A percentile compares a stretch with the other conserved stretches of the same genome.
Evolutionary conservation across 2,797 vertebrate genomes (phyloP).

Genomic region (Darevskia mixta): DNA sequence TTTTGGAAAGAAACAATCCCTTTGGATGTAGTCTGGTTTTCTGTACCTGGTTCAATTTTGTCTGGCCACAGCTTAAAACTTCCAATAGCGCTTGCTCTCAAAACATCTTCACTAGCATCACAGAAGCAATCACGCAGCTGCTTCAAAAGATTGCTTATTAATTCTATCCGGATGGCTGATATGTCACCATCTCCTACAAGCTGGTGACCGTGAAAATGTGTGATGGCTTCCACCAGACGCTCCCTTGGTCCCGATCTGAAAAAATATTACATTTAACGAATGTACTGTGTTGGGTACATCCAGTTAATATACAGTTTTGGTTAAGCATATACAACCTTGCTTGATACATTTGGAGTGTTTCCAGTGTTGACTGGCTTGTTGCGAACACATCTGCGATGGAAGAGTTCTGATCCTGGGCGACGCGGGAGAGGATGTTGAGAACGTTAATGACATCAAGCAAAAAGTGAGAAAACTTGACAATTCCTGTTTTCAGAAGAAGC

Average conservation of each 20-base stretch:
- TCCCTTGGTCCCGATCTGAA: conserved; percentile 71
- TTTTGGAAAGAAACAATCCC: conserved; percentile 17
- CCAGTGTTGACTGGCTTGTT: conserved; percentile 58
- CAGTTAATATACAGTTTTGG: background rate
- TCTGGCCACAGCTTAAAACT: conserved; percentile 75
- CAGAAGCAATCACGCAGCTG: conserved; percentile 66
- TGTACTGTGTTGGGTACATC: background rate
- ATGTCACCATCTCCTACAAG: conserved; percentile 71
- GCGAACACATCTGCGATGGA: conserved; percentile 71
- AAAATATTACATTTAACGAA: conserved; percentile 16
- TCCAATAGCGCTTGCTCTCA: conserved; percentile 68
- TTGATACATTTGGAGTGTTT: conserved; percentile 71
- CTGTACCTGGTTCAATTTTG: conserved; percentile 70
- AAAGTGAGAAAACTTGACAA: conserved; percentile 71
- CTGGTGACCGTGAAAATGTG: conserved; percentile 63
- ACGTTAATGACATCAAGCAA: conserved; percentile 69
- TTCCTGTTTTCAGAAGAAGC: conserved; percentile 59
- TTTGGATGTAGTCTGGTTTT: background rate
- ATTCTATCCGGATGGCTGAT: conserved; percentile 46
- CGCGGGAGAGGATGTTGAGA: conserved; percentile 64
- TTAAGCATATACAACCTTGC: conserved; percentile 59
- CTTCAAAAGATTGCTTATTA: conserved; percentile 68
- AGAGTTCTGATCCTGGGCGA: conserved; percentile 61
- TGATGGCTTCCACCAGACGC: conserved; percentile 42
- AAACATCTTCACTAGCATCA: conserved; percentile 70